phyloP scores from a whole-genome alignment of 2,888 invertebrate genomes.

The Criorhina ranunculi region DNA sequence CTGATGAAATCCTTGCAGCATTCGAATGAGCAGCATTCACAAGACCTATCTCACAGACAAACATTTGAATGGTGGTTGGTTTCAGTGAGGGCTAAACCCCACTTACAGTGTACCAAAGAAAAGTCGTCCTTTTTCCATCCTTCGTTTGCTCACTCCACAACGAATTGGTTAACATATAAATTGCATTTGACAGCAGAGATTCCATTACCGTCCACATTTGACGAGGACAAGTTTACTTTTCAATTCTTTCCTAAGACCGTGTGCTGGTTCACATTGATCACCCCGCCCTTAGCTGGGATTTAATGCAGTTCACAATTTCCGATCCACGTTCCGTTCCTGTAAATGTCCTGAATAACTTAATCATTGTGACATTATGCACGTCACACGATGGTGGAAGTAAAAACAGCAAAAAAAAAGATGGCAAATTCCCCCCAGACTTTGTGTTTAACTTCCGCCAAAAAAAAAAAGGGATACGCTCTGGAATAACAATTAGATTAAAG shows the following conservation, averaged over 20 bases:
- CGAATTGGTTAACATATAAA: constrained; percentile 51
- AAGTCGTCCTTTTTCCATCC: background rate
- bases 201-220: constrained; percentile 50
- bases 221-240: constrained; percentile 13
- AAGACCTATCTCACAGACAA: constrained; percentile 1
- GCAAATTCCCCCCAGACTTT: constrained; percentile 25
- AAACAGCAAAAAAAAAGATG: constrained; percentile 10
- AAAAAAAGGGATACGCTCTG: constrained; percentile 52
- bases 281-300: constrained; percentile 26
- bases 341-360: constrained; percentile 71
- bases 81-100: constrained; percentile 4
- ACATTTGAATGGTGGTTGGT: constrained; percentile 25
- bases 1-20: background rate
- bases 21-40: background rate
- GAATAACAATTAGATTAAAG: constrained; percentile 73
- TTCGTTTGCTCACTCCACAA: background rate
- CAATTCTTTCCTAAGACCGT: constrained; percentile 5
- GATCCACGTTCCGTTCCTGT: constrained; percentile 52
- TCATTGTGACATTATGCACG: constrained; percentile 63
- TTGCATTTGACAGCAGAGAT: constrained; percentile 50
- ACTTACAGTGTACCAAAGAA: background rate
- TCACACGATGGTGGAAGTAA: constrained; percentile 20
- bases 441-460: constrained; percentile 61
- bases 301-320: constrained; percentile 59
- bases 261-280: constrained; percentile 9